A percentile compares a stretch with the other conserved stretches of the same genome.
Conservation (phyloP, 2,113 vertebrate genomes). For the Elephantulus edwardii region DNA sequence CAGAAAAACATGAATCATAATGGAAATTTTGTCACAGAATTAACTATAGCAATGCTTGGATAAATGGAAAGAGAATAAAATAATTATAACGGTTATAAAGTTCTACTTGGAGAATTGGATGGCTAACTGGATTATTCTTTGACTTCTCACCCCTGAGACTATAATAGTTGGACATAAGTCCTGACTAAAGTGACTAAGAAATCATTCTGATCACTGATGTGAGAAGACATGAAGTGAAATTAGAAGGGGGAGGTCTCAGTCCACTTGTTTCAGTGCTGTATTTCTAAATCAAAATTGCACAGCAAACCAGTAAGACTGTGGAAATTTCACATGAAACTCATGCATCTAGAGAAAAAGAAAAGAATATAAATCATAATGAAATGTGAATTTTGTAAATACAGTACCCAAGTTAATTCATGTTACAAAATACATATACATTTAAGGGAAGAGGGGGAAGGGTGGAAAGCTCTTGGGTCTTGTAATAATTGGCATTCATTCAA, state of each 20-base stretch:
- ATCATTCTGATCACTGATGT: slow-evolving; percentile 86
- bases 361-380: slow-evolving; percentile 60
- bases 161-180: slow-evolving; percentile 78
- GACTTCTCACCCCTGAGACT: slow-evolving; percentile 80
- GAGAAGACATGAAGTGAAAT: slow-evolving; percentile 81
- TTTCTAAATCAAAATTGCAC: slow-evolving; percentile 80
- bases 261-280: slow-evolving; percentile 67
- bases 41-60: slow-evolving; percentile 48
- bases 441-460: no score
- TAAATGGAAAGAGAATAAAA: neutral
- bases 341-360: slow-evolving; percentile 4
- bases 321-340: neutral
- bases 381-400: neutral
- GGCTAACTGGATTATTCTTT: slow-evolving; percentile 82
- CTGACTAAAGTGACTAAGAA: slow-evolving; percentile 81
- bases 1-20: slow-evolving; percentile 70
- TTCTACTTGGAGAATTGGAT: slow-evolving; percentile 77
- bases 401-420: neutral
- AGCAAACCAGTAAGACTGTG: slow-evolving; percentile 21
- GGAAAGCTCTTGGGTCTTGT: neutral
- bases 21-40: slow-evolving; percentile 49
- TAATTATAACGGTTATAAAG: slow-evolving; percentile 71
- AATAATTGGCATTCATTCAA: slow-evolving; percentile 35
- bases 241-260: slow-evolving; percentile 78
- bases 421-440: neutral